phyloP scores from a whole-genome alignment of 2,113 vertebrate genomes.

The Callipepla californica region DNA sequence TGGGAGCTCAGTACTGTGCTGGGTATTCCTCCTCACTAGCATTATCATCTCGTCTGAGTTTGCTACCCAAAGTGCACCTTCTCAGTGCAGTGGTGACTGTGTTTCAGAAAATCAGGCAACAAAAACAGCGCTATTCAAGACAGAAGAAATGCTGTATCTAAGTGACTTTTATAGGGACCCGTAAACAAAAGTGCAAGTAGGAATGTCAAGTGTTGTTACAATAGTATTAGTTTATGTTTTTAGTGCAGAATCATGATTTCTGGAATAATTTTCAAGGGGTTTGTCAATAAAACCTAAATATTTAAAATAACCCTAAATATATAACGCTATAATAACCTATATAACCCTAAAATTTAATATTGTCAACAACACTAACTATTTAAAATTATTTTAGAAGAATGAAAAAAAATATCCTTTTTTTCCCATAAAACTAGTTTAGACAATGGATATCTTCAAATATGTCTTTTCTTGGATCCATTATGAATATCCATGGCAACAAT shows the following conservation, averaged over 20 bases:
- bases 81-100: not conserved
- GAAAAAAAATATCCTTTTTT: not conserved
- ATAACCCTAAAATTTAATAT: too few relatives aligned
- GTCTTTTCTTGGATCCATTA: not conserved
- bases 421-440: not conserved
- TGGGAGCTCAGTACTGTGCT: not conserved
- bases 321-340: too few relatives aligned
- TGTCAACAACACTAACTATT: not conserved
- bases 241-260: not conserved
- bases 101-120: not conserved
- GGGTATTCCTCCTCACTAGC: fast-evolving
- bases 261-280: not conserved
- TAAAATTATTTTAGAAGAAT: not conserved
- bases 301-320: too few relatives aligned
- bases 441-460: not conserved
- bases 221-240: not conserved
- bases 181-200: fast-evolving
- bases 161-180: not conserved
- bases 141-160: not conserved
- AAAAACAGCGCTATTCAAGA: not conserved
- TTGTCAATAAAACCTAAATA: not conserved
- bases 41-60: not conserved
- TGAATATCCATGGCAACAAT: not conserved
- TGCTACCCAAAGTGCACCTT: not conserved
- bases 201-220: not conserved